These are phyloP conservation scores for Hapalemur alaotrensis DNA, from an alignment of 2,797 vertebrate species.

Conservation along the genomic window DNA sequence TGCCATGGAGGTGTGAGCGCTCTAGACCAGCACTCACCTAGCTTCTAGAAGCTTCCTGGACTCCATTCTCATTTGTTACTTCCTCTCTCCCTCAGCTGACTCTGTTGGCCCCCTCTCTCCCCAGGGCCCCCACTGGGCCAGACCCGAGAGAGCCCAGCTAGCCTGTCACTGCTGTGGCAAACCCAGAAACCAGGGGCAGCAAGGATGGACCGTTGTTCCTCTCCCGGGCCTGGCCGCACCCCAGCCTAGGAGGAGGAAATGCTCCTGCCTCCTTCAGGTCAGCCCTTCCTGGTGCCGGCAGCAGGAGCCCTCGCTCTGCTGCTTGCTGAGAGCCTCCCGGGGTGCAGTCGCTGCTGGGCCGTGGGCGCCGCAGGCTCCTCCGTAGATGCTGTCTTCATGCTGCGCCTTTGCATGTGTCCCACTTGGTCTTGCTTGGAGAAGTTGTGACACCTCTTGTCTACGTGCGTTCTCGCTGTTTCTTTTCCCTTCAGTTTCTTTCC, in stretches of 20 bases:
- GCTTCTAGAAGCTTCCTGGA: background rate
- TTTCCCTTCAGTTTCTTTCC: conserved; percentile 86
- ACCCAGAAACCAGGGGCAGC: conserved; percentile 76
- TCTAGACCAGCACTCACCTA: background rate
- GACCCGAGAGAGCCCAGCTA: background rate
- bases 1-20: background rate
- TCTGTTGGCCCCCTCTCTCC: background rate
- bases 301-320: conserved; percentile 30
- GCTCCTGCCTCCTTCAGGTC: background rate
- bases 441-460: conserved; percentile 92
- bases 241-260: background rate
- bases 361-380: conserved; percentile 88
- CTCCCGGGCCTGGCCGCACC: background rate
- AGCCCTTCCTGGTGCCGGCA: conserved; percentile 9
- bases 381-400: conserved; percentile 95
- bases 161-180: conserved; percentile 74
- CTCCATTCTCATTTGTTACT: background rate
- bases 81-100: background rate
- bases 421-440: conserved; percentile 91
- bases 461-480: conserved; percentile 90
- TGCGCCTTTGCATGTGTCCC: conserved; percentile 92
- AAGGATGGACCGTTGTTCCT: background rate
- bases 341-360: conserved; percentile 37
- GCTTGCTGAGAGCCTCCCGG: conserved; percentile 57
- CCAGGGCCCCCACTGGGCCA: background rate